These are phyloP conservation scores for Deilephila elpenor DNA, from an alignment of 2,888 invertebrate species.

Conservation along the genomic window DNA sequence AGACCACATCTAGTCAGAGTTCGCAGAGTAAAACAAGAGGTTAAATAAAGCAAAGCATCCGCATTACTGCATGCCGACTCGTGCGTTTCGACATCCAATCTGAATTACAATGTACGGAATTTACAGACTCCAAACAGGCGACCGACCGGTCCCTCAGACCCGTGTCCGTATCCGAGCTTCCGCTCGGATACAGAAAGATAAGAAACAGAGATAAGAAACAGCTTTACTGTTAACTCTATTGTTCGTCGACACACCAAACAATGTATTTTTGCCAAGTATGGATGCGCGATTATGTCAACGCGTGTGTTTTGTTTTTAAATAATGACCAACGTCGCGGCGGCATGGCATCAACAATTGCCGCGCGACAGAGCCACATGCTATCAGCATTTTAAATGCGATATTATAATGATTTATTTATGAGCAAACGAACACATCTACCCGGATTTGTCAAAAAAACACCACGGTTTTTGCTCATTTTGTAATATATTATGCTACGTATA, in stretches of 20 bases:
- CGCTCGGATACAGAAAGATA: too few species aligned
- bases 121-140: slow-evolving; percentile 60
- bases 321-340: slow-evolving; percentile 63
- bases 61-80: slow-evolving; percentile 78
- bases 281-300: slow-evolving; percentile 80
- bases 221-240: slow-evolving; percentile 81
- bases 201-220: slow-evolving; percentile 84
- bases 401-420: slow-evolving; percentile 21
- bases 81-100: slow-evolving; percentile 78
- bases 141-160: slow-evolving; percentile 55
- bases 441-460: slow-evolving; percentile 2
- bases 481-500: neutral
- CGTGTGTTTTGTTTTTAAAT: slow-evolving; percentile 80
- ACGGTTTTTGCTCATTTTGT: neutral
- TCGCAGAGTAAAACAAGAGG: slow-evolving; percentile 42
- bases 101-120: slow-evolving; percentile 81
- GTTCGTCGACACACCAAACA: slow-evolving; percentile 77
- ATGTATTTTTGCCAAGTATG: slow-evolving; percentile 82
- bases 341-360: slow-evolving; percentile 66
- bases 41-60: slow-evolving; percentile 60
- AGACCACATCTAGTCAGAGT: slow-evolving; percentile 44
- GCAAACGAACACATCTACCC: neutral
- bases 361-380: slow-evolving; percentile 50
- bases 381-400: slow-evolving; percentile 59
- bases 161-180: slow-evolving; percentile 78